Evolutionary conservation across 2,888 invertebrate genomes (phyloP), one percentile per base, ranked within the genome.

Genomic region (Phortica okadai): DNA sequence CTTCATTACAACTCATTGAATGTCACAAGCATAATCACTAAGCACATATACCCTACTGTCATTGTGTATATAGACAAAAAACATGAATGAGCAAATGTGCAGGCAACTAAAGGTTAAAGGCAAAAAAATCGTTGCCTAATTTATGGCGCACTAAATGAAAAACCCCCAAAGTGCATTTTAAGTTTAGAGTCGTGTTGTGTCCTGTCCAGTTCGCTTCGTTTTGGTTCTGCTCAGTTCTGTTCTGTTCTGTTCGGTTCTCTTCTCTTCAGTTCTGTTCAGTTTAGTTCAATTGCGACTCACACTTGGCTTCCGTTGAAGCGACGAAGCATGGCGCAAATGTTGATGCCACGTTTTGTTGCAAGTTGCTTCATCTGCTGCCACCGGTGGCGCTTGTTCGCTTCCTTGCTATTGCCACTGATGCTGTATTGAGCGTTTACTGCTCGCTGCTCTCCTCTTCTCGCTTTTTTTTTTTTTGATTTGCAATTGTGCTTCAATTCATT

Each of bases 71-170:
- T 54, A n/a, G 10, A n/a, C 66, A 41, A 33, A 66, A 41, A 66
- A 66, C 66, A 66, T 11, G n/a, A 66, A 59, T 50, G 16, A 59
- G 59, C 59, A 59, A 59, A 59, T 10, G 42, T 41, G 14, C 16
- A 45, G 21, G n/a, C n/a, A 41, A 45, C n/a, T 7, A 69, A 41
- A 45, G 16, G 33, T 33, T 33, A 45, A 45, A 50, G 21, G 16
- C 16, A 16, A 70, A 74, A 73, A 83, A 81, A 74, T 77, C 82
- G 45, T 75, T 78, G 78, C 79, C 81, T 83, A 82, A 83, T 83
- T 83, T 83, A 83, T 83, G 83, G 82, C 67, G 69, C 82, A 83
- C 83, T 82, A 83, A 83, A 83, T 82, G 83, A 83, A 83, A 83
- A 83, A 80, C 82, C 80, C 83, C 84, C 82, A 82, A 82, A 82